Base-by-base conservation (phyloP, 1,140 invertebrate species). In the Amphibalanus amphitrite region DNA sequence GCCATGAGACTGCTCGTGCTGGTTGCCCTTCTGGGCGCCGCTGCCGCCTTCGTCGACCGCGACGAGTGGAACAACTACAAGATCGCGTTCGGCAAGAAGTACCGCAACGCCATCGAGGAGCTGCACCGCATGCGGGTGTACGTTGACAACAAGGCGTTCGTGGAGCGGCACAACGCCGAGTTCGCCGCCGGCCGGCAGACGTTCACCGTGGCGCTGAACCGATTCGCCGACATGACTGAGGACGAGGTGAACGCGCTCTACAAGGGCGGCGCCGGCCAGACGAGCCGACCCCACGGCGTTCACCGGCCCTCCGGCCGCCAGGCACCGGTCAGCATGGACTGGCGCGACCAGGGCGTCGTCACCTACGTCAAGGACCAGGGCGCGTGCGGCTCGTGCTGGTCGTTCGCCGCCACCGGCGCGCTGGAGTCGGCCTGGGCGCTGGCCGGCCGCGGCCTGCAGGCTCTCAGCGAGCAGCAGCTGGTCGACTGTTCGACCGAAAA, bases 351-450 rank as follows among this genome's bases (percentile, higher is more conserved):
- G 73, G 93, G 93, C 67, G 90, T 90, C 74, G 94, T 98, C 26
- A 98, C 94, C 29, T 84, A 83, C 1, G 85, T 98, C 64, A 97
- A 97, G 81, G 89, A 97, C 84, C 94, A 97, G 90, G 89, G 71
- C 23, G 28, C 70, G 28, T 73, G 72, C 40, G 72, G 72, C 15
- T 26, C 71, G 25, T 73, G 72, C 40, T 73, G 64, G 64, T 6
- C 64, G 0, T 73, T 73, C 33, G 74, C 72, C 6, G 20, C 73
- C 38, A 67, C 30, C 3, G 59, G 59, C 69, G 69, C 29, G 8
- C 30, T 71, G 6, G 30, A 71, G 69, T 26, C 30, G 25, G 20
- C 25, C 23, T 65, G 26, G 23, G 23, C 26, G 6, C 26, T 65
- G 23, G 26, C 26, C 3, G 26, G 23, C 6, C 70, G 71, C 1